Evolutionary conservation across 2,113 vertebrate genomes (phyloP), one percentile per base, ranked within the genome.

Genomic region (Diadophis punctatus): DNA sequence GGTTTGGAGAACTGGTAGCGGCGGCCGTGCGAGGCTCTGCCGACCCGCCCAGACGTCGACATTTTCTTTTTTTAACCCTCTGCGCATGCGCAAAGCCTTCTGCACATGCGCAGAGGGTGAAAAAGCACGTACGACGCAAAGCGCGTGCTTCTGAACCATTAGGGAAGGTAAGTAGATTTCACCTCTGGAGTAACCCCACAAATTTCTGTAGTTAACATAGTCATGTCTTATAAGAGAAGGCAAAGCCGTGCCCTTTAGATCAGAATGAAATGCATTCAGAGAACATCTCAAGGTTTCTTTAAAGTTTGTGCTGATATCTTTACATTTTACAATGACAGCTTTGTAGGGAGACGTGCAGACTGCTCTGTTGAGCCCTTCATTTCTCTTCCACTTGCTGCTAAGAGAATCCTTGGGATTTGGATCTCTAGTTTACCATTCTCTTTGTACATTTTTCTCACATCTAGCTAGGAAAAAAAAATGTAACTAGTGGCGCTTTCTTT

Each of bases 301-400:
- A 46, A 87, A 87, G 87, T 90, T 94, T 89, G 48, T 95, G 90
- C 92, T 96, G n/a, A 8, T 0, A 12, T 80, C 49, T 95, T 92
- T 94, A 30, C 55, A 90, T 80, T 92, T 92, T 0, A 3, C 86
- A 27, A 56, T 4, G 49, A 48, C 91, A 88, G 90, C 87, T 95
- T 94, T 93, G 88, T 58, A 91, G 94, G 27, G 92, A 91, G 91
- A 88, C 90, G 43, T 85, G 39, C 8, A 0, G 2, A 25, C 90
- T 94, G 51, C 27, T 86, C 56, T 11, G 52, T 84, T 2, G 27
- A 87, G 63, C 91, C 91, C 60, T 16, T 86, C 48, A 60, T 91
- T 92, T 93, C 91, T 93, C 43, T 88, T 92, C 51, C 58, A 0
- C 0, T 10, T 23, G 60, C 94, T 93, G 51, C 94, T 94, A 39